Conservation (phyloP, 2,888 invertebrate species). For the Eurytoma adleriae region DNA sequence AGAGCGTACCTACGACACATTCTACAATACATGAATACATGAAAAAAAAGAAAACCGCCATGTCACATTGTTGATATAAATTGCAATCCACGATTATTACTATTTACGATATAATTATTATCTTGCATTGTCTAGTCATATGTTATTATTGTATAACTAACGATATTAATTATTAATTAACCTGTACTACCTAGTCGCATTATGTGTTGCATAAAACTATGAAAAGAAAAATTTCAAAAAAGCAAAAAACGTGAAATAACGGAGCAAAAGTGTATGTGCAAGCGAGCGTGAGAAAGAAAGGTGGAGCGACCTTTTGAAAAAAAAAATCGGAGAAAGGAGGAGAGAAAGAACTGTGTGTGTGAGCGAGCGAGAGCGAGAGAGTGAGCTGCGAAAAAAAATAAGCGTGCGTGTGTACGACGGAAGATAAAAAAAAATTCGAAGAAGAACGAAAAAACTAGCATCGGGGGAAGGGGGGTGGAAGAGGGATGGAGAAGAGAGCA, state of each 20-base stretch:
- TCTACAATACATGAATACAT: constrained; percentile 61
- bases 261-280: constrained; percentile 52
- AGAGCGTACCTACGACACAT: constrained; percentile 65
- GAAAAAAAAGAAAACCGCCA: constrained; percentile 67
- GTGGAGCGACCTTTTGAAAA: constrained; percentile 2
- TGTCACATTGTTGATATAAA: constrained; percentile 75
- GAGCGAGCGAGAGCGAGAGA: constrained; percentile 15
- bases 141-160: constrained; percentile 76
- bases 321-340: neutral
- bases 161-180: constrained; percentile 76
- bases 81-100: constrained; percentile 76
- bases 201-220: constrained; percentile 75
- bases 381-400: neutral
- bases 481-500: neutral
- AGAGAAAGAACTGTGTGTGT: constrained; percentile 47
- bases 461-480: constrained; percentile 28
- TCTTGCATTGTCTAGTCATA: constrained; percentile 76
- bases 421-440: constrained; percentile 17
- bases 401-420: constrained; percentile 35
- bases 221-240: constrained; percentile 65
- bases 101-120: constrained; percentile 76
- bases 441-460: constrained; percentile 27
- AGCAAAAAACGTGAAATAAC: constrained; percentile 56
- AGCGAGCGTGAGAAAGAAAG: constrained; percentile 53
- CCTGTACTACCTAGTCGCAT: constrained; percentile 76